Percentiles rank a stretch among this genome's conserved stretches.
These are phyloP conservation scores for Hylaeus anthracinus DNA, from an alignment of 1,140 invertebrate genomes.

Conservation along the genomic window DNA sequence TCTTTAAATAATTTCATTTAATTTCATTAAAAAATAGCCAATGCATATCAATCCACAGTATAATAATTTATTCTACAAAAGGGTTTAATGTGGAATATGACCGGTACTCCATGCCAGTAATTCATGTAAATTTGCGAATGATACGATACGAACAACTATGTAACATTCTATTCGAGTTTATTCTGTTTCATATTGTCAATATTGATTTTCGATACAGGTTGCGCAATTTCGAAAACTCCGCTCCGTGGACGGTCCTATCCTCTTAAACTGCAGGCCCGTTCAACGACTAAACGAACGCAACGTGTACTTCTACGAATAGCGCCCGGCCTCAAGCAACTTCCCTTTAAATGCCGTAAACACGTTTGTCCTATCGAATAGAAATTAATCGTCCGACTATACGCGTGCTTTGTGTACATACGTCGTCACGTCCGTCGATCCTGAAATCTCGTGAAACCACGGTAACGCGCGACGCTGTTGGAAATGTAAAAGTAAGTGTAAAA, in stretches of 20 bases:
- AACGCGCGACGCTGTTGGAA: neutral
- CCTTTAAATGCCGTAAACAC: neutral
- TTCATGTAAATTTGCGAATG: neutral
- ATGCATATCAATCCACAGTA: too few species aligned
- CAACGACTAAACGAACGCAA: conserved; percentile 76
- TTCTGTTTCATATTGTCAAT: neutral
- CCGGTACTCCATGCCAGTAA: too few species aligned
- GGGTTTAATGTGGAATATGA: too few species aligned
- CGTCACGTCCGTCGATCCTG: neutral
- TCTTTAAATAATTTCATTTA: too few species aligned
- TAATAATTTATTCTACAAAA: too few species aligned
- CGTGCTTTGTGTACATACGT: too few species aligned
- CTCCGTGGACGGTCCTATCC: conserved; percentile 70
- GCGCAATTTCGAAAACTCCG: conserved; percentile 80
- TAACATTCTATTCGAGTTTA: too few species aligned
- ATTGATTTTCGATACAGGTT: conserved; percentile 62
- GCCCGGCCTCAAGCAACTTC: neutral
- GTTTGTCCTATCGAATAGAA: neutral
- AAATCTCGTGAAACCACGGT: neutral
- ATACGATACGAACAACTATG: too few species aligned
- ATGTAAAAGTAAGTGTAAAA: conserved; percentile 29
- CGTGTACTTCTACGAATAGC: conserved; percentile 65
- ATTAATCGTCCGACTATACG: neutral
- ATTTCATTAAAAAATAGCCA: too few species aligned
- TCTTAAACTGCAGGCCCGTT: conserved; percentile 80